Evolutionary conservation across 1,140 invertebrate species (phyloP), one percentile per base, ranked within the genome.

Genomic region (Carcinoscorpius rotundicauda): DNA sequence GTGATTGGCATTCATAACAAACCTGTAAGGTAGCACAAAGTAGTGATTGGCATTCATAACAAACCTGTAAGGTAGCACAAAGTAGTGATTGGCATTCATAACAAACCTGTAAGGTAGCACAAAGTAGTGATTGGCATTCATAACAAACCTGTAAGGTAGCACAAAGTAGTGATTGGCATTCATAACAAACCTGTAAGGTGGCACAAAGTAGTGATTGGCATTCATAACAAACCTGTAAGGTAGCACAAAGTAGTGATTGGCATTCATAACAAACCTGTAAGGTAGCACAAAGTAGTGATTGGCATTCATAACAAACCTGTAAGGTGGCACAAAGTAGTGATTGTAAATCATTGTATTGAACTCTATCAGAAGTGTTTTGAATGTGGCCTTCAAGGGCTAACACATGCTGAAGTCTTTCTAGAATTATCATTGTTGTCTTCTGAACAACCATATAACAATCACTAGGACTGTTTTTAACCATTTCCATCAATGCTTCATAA

Each of bases 401-500:
- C 57, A 99, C 90, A 72, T 86, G 83, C 73, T 98, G 91, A 51
- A 99, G 77, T 71, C 95, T 82, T 71, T 97, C 89, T 58, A 99
- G 79, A 70, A 99, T 96, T 3, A 97, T 88, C 82, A 98, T 87
- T 0, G 95, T 98, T 2, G 95, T 97, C 71, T 87, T 88, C 78
- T 98, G 93, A 53, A 99, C 96, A 61, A 91, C 90, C 3, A 88
- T 81, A 78, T 99, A 99, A 77, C 97, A 99, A 81, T 99, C 96
- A 70, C 86, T 85, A 0, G 97, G 94, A 57, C 94, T 97, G 76
- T 98, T 98, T 77, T 99, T 99, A 11, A 99, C 90, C 87, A 99
- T 89, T 79, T 99, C 96, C 95, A 98, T 99, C 0, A 99, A 79
- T 3, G 97, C 94, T 79, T 99, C 96, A 76, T 99, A 99, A 3